phyloP scores from a whole-genome alignment of 2,888 invertebrate species.

The Heliothis peltigera region DNA sequence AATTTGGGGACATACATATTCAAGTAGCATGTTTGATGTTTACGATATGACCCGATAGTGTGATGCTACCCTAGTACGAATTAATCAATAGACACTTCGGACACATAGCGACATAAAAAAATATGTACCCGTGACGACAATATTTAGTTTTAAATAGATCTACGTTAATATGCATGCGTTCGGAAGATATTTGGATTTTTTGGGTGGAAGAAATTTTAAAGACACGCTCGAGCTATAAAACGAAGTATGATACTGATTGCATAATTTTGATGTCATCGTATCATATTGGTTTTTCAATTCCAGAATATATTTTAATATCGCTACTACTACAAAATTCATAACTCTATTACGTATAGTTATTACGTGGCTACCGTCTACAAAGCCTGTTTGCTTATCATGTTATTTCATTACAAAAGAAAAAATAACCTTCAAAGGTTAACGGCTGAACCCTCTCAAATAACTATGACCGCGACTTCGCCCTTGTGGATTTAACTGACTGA shows the following conservation, averaged over 20 bases:
- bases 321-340: not conserved
- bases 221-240: too few species aligned
- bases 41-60: not conserved
- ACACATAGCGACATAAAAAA: slow-evolving; percentile 11
- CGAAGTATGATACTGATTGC: not conserved
- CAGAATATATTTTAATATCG: too few species aligned
- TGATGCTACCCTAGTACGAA: too few species aligned
- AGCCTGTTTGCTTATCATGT: not conserved
- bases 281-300: too few species aligned
- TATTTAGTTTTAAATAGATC: too few species aligned
- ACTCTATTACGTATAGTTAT: not conserved
- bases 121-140: too few species aligned
- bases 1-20: too few species aligned
- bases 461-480: not conserved
- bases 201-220: too few species aligned
- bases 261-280: too few species aligned
- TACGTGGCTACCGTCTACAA: slow-evolving; percentile 21
- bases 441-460: slow-evolving; percentile 2
- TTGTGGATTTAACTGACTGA: slow-evolving; percentile 1
- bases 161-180: too few species aligned
- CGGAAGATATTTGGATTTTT: too few species aligned
- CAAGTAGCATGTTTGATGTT: slow-evolving; percentile 6
- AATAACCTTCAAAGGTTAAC: slow-evolving; percentile 25
- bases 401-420: slow-evolving; percentile 12
- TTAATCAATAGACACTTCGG: not conserved